phyloP scores from a whole-genome alignment of 2,797 vertebrate genomes.

The Threskiornis aethiopicus region DNA sequence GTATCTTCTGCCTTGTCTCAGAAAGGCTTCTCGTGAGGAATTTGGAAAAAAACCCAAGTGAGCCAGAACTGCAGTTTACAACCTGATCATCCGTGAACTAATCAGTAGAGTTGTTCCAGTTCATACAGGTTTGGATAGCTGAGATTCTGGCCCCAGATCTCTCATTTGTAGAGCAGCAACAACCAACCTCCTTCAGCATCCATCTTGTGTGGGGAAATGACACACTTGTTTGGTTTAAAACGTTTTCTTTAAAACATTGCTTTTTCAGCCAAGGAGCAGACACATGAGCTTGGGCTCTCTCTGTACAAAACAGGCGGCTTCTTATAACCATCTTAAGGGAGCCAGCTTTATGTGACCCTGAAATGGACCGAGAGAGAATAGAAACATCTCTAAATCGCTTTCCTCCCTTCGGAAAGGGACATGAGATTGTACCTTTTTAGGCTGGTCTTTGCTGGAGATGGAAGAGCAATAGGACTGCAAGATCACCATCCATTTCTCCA shows the following conservation, averaged over 20 bases:
- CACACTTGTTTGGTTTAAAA: background rate
- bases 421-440: background rate
- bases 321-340: background rate
- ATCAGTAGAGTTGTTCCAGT: background rate
- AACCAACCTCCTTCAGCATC: background rate
- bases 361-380: background rate
- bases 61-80: background rate
- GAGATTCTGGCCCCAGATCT: background rate
- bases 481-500: background rate
- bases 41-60: background rate
- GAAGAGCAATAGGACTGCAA: background rate
- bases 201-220: background rate
- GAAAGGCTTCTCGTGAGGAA: background rate
- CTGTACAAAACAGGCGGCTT: background rate
- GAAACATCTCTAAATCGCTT: background rate
- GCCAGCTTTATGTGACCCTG: background rate
- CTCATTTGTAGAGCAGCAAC: background rate
- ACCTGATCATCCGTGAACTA: background rate
- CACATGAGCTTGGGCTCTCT: background rate
- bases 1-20: background rate
- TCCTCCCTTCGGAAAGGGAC: background rate
- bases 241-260: too few relatives aligned
- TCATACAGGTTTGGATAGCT: background rate
- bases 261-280: background rate
- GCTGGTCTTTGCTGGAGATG: background rate